Evolutionary conservation across 2,113 vertebrate species (phyloP), one percentile per base, ranked within the genome.

Genomic region (Eleginops maclovinus): DNA sequence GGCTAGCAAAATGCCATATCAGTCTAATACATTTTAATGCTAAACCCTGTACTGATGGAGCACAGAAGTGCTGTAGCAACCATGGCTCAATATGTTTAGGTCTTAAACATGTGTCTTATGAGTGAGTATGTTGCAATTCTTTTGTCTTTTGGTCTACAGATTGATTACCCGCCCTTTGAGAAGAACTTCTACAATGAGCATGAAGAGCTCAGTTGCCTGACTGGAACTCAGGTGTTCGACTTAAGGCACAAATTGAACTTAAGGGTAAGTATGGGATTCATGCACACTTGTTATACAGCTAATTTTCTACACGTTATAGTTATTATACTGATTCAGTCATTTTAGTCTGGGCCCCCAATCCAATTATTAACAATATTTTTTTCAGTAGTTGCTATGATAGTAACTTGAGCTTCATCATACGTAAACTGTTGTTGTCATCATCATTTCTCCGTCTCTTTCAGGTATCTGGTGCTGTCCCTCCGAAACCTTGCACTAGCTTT

Each of bases 181-280:
- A 99, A 99, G 81, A 99, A 99, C 89, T 99, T 99, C 94, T 98
- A 96, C 67, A 94, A 96, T 31, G 98, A 99, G 69, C 98, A 99
- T 0, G 98, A 99, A 87, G 98, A 99, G 89, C 96, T 99, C 85
- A 95, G 92, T 80, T 94, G 81, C 87, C 94, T 99, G 79, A 97
- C 94, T 15, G 96, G 95, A 0, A 92, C 92, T 79, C 96, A 98
- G 64, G 94, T 97, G 86, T 90, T 97, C 62, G 97, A 99, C 81
- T 83, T 99, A 3, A 94, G 97, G 49, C 96, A 98, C 17, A 99
- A 99, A 79, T 93, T 99, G 36, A 99, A 99, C 63, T 94, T 99
- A 46, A 92, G 97, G 94, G 98, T 99, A 90, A 94, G 96, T 89
- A 5, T 1, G 24, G 10, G 40, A 22, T 54, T 66, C 0, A 14